A percentile compares a stretch with the other conserved stretches of the same genome.
Evolutionary conservation across 2,888 invertebrate species (phyloP).

Genomic region (Pachydiplax longipennis): DNA sequence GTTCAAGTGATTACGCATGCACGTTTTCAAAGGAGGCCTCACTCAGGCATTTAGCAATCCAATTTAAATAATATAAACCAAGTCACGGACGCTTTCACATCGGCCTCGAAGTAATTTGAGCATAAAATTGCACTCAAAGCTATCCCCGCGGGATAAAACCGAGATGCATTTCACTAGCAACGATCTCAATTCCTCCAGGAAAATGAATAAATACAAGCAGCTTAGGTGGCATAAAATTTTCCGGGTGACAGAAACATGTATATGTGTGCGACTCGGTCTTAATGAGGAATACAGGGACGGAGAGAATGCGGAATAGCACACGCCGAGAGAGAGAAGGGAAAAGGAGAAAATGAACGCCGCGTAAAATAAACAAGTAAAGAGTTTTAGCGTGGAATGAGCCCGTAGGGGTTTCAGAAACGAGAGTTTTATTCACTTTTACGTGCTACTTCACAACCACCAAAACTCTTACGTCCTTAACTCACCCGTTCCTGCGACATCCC

Average conservation of each 20-base stretch:
- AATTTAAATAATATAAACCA: background rate
- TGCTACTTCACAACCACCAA: background rate
- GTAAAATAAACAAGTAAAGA: background rate
- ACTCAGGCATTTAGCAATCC: background rate
- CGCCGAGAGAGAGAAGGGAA: background rate
- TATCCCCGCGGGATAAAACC: background rate
- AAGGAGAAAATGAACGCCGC: background rate
- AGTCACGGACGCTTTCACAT: background rate
- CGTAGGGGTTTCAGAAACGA: background rate
- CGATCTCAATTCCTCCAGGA: background rate
- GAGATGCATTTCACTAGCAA: background rate
- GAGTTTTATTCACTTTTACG: slow-evolving; percentile 1
- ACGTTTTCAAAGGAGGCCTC: background rate
- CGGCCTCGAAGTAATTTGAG: background rate
- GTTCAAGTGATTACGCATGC: too few species aligned
- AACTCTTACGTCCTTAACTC: background rate
- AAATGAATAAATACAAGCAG: background rate
- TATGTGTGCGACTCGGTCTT: background rate
- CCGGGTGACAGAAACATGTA: background rate
- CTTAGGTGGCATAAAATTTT: background rate
- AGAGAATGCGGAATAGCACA: background rate
- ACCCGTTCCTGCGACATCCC: background rate
- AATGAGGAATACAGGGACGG: background rate
- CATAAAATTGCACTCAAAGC: background rate
- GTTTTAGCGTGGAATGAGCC: background rate